A percentile compares a stretch with the other conserved stretches of the same genome.
Conservation (phyloP, 1,140 invertebrate genomes). For the Drosophila subobscura region DNA sequence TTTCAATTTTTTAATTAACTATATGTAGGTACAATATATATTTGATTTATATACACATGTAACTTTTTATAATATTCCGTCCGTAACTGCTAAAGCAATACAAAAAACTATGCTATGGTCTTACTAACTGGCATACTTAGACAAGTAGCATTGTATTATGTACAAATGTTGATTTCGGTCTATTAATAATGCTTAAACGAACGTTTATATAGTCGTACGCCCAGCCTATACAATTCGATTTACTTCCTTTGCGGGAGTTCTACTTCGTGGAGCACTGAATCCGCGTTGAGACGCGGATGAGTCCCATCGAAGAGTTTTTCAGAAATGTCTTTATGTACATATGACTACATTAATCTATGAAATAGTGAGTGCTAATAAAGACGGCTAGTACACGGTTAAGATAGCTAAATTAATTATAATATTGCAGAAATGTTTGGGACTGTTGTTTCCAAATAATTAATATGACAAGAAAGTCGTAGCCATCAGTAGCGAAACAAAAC, state of each 20-base stretch:
- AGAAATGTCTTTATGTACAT: slow-evolving; percentile 33
- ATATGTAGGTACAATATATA: slow-evolving; percentile 20
- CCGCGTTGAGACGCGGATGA: too few relatives aligned
- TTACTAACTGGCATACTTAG: slow-evolving; percentile 58
- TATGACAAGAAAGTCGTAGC: slow-evolving; percentile 15
- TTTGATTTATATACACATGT: slow-evolving; percentile 48
- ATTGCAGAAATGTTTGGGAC: slow-evolving; percentile 55
- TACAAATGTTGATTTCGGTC: slow-evolving; percentile 35
- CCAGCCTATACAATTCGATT: slow-evolving; percentile 22
- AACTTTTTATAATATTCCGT: slow-evolving; percentile 34
- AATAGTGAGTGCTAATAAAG: slow-evolving; percentile 28
- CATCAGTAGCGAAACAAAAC: slow-evolving; percentile 22
- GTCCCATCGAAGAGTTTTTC: neutral
- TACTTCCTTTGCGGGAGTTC: neutral
- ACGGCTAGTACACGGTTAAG: slow-evolving; percentile 4
- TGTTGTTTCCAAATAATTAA: slow-evolving; percentile 13
- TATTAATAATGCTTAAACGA: slow-evolving; percentile 65
- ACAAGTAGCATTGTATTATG: slow-evolving; percentile 38
- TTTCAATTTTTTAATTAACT: slow-evolving; percentile 31
- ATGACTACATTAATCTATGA: slow-evolving; percentile 18
- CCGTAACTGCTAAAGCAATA: slow-evolving; percentile 59
- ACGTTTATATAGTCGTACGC: slow-evolving; percentile 44
- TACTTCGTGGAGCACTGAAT: too few relatives aligned
- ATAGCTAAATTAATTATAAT: slow-evolving; percentile 55
- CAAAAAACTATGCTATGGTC: slow-evolving; percentile 60